A percentile compares a stretch with the other conserved stretches of the same genome.
phyloP scores from a whole-genome alignment of 2,888 invertebrate genomes.

The Clusia tigrina region DNA sequence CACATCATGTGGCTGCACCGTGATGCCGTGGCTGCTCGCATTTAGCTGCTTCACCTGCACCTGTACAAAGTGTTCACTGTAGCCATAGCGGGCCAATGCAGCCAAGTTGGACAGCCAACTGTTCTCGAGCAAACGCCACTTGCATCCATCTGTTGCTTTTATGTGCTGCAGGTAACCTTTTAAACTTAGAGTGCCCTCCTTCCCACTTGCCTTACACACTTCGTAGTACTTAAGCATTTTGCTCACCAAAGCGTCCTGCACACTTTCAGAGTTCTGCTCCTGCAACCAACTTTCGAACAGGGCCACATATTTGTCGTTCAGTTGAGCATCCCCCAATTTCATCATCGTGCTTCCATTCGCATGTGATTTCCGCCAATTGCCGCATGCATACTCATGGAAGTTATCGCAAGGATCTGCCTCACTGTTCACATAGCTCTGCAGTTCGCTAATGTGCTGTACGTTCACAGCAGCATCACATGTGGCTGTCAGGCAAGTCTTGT shows the following conservation, averaged over 20 bases:
- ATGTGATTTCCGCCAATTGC: constrained; percentile 45
- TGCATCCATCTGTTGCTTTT: constrained; percentile 12
- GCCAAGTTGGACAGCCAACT: constrained; percentile 47
- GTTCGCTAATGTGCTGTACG: constrained; percentile 38
- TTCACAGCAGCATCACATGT: constrained; percentile 44
- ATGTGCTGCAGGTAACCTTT: constrained; percentile 42
- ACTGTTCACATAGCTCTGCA: constrained; percentile 43
- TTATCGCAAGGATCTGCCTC: constrained; percentile 48
- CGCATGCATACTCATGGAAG: constrained; percentile 51
- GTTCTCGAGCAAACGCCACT: constrained; percentile 11
- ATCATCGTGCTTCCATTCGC: constrained; percentile 39
- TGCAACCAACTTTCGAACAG: constrained; percentile 38
- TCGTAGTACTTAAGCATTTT: constrained; percentile 49
- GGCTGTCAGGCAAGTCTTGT: constrained; percentile 40
- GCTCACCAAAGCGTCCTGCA: constrained; percentile 24
- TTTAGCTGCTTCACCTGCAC: constrained; percentile 44
- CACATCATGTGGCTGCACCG: constrained; percentile 45
- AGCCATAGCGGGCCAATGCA: constrained; percentile 48
- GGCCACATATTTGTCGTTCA: constrained; percentile 44
- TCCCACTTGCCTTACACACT: constrained; percentile 37
- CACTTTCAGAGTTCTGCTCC: neutral
- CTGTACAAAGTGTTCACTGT: constrained; percentile 45
- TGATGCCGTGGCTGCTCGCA: constrained; percentile 41
- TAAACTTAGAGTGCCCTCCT: constrained; percentile 25
- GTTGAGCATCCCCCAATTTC: constrained; percentile 40